phyloP scores from a whole-genome alignment of 2,888 invertebrate genomes.

The Cephalotes varians region DNA sequence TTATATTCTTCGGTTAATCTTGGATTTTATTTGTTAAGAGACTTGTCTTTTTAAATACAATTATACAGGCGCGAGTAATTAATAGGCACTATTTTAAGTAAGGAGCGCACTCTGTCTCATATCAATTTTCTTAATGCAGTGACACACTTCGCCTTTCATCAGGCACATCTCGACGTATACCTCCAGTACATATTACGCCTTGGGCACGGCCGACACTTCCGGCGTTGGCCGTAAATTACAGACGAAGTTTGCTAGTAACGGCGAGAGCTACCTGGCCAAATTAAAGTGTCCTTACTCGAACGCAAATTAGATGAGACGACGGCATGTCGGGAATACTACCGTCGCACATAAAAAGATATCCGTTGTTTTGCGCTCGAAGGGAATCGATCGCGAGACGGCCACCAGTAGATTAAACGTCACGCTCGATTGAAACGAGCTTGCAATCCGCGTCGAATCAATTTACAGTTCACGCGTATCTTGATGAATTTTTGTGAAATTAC shows the following conservation, averaged over 20 bases:
- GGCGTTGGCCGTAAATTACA: slow-evolving; percentile 71
- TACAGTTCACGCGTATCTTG: background rate
- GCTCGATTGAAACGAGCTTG: background rate
- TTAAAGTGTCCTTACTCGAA: slow-evolving; percentile 70
- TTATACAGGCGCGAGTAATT: slow-evolving; percentile 4
- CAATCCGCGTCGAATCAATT: background rate
- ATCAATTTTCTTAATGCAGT: slow-evolving; percentile 31
- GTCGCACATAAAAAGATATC: slow-evolving; percentile 29
- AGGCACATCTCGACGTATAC: slow-evolving; percentile 29
- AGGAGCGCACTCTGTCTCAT: background rate
- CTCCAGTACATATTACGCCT: slow-evolving; percentile 62
- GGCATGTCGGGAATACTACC: slow-evolving; percentile 38
- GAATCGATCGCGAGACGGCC: slow-evolving; percentile 7
- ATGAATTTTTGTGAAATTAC: background rate
- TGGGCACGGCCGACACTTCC: slow-evolving; percentile 65
- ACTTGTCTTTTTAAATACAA: background rate
- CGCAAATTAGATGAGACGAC: slow-evolving; percentile 74
- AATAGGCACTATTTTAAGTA: background rate
- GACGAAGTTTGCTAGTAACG: slow-evolving; percentile 64
- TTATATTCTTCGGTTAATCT: background rate
- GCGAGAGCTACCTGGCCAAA: slow-evolving; percentile 70
- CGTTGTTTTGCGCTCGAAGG: slow-evolving; percentile 10
- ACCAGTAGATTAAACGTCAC: slow-evolving; percentile 7
- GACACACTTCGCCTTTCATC: slow-evolving; percentile 41
- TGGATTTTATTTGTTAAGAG: background rate